Evolutionary conservation across 2,888 invertebrate species (phyloP), one percentile per base, ranked within the genome.

Genomic region (Epinotia brunnichana): DNA sequence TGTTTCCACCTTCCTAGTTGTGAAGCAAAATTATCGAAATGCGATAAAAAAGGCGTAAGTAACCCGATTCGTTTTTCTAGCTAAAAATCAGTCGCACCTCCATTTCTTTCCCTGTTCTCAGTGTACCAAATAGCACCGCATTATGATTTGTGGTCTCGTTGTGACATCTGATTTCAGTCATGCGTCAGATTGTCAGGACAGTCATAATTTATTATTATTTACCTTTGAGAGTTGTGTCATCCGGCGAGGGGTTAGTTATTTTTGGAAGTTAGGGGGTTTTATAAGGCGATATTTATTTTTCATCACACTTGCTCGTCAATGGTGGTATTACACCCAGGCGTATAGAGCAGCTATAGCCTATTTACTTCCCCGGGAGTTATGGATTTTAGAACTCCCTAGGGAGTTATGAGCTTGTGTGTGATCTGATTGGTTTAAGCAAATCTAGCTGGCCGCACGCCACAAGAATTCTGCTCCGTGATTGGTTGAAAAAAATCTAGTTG

Each of bases 121-220:
- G 70, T 70, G 77, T 77, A 76, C 76, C 75, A 77, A 81, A 82
- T 81, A 82, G 79, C 81, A 82, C 81, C 78, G 79, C 80, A 81
- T 82, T 87, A 87, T 90, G 89, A 89, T 90, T 90, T 89, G 89
- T 90, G 89, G 85, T 78, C 81, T 76, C 83, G 81, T 82, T 84
- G 85, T 86, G 89, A 88, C 91, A 87, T 88, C 83, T 89, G 90
- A 91, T 88, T 90, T 90, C 87, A 90, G 86, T 86, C 87, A 83
- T 86, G 87, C 89, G 87, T 88, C 87, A 84, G 83, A 83, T 85
- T 84, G 87, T 83, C 82, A 83, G 82, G 88, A 85, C 83, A 79
- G 82, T 76, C 76, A 81, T 87, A 82, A 90, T 88, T 90, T 90
- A 91, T 90, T 86, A 85, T 85, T 88, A 86, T 88, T 88, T 88